A percentile compares a stretch with the other conserved stretches of the same genome.
phyloP scores from a whole-genome alignment of 2,113 vertebrate species.

The human region DNA sequence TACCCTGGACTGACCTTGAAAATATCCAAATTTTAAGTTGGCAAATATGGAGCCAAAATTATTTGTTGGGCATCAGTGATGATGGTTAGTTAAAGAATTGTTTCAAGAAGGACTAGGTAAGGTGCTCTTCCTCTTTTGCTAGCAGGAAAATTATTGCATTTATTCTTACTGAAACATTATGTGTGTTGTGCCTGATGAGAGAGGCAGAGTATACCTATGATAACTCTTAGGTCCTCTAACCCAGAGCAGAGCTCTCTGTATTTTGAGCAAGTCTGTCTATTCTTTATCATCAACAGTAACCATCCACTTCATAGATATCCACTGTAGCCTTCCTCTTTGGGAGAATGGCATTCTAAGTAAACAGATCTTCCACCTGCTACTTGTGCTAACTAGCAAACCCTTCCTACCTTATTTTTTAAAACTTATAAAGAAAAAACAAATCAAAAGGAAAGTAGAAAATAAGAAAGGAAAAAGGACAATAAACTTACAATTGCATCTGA shows the following conservation, averaged over 20 bases:
- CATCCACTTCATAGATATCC: background rate
- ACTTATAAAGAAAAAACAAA: too few relatives aligned
- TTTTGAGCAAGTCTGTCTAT: background rate
- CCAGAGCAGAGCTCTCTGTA: background rate
- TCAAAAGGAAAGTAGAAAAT: too few relatives aligned
- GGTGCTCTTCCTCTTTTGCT: background rate
- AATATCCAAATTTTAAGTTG: background rate
- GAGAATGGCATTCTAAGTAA: background rate
- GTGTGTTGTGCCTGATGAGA: background rate
- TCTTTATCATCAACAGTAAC: background rate
- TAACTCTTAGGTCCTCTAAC: too few relatives aligned
- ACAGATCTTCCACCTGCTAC: background rate
- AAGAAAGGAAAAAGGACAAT: too few relatives aligned
- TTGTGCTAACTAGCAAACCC: background rate
- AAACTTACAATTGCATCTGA: too few relatives aligned
- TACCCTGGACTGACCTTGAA: background rate
- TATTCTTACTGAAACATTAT: background rate
- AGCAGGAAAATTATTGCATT: background rate
- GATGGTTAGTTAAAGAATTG: background rate
- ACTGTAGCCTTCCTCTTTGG: background rate
- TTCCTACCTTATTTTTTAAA: too few relatives aligned
- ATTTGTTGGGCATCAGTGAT: background rate
- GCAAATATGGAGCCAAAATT: background rate
- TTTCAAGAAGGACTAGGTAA: background rate
- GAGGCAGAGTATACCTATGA: background rate